A percentile compares a stretch with the other conserved stretches of the same genome.
These are phyloP conservation scores for Uromys caudimaculatus DNA, from an alignment of 2,797 vertebrate species.

Conservation along the genomic window DNA sequence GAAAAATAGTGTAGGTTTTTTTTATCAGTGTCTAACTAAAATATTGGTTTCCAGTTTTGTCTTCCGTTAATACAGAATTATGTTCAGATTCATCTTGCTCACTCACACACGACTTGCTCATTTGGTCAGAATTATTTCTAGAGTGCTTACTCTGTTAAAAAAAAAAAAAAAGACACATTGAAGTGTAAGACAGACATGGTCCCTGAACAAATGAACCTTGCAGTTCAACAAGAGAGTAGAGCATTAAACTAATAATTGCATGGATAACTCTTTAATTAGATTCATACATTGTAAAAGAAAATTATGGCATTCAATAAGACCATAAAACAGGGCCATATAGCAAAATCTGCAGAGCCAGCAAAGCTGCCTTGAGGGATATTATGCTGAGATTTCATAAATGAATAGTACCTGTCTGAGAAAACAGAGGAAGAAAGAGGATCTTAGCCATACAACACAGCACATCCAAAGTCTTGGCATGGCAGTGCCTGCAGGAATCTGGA, in stretches of 20 bases:
- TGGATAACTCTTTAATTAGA: constrained; percentile 70
- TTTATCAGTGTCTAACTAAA: constrained; percentile 6
- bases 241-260: constrained; percentile 66
- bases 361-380: constrained; percentile 36
- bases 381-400: constrained; percentile 42
- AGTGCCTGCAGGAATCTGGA: not conserved
- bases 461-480: not conserved
- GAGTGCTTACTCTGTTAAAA: not conserved
- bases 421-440: not conserved
- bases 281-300: constrained; percentile 69
- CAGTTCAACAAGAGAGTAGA: constrained; percentile 41
- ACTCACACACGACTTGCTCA: constrained; percentile 20
- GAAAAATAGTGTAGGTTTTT: not conserved
- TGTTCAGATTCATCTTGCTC: constrained; percentile 47
- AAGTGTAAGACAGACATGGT: constrained; percentile 26
- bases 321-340: constrained; percentile 67
- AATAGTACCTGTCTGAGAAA: constrained; percentile 50
- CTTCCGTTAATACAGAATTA: not conserved
- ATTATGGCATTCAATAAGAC: constrained; percentile 65
- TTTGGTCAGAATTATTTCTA: constrained; percentile 49
- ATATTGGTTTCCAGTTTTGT: constrained; percentile 30
- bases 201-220: constrained; percentile 51
- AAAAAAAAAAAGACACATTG: constrained; percentile 30
- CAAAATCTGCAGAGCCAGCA: constrained; percentile 62
- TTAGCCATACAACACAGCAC: not conserved